Evolutionary conservation across 1,140 invertebrate genomes (phyloP), one percentile per base, ranked within the genome.

Genomic region (Gonatopus flavifemur): DNA sequence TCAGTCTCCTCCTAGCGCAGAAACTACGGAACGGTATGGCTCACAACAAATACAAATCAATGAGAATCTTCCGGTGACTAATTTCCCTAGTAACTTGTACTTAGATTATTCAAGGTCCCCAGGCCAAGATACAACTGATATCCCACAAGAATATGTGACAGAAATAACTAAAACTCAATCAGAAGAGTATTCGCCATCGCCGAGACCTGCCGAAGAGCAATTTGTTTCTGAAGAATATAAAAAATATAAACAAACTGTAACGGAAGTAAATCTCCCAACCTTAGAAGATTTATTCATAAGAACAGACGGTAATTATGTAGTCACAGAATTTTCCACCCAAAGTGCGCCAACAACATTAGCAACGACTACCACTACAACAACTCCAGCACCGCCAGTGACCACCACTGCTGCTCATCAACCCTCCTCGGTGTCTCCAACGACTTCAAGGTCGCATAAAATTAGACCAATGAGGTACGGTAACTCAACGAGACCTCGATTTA

Each of bases 401-500:
- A 16, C 22, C 2, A 52, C 20, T 40, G 1, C 37, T 16, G 55
- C 49, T 9, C 21, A 35, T 12, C n/a, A 52, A 35, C 1, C 38
- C 0, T 15, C 53, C 0, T 33, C 24, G 1, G 7, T 37, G 0
- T 18, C 36, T 18, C 22, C 51, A 0, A 52, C 66, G 0, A 61
- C 66, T 0, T 24, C 45, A 6, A 71, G 67, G n/a, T 21, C 68
- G 0, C 65, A 65, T 19, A 69, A 66, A 51, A 66, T 72, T 4
- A 57, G 73, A 8, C 67, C 72, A 1, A 57, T 71, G 21, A 57
- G 69, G 39, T 70, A 67, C 36, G 67, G 67, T 1, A 78, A 76
- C 28, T 43, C 70, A 0, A 76, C 71, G 1, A 59, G 73, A 1
- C 74, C 76, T 3, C 59, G 74, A 4, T 76, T 77, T 43, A 76